phyloP scores from a whole-genome alignment of 2,113 vertebrate genomes.

The Emydocephalus ijimae region DNA sequence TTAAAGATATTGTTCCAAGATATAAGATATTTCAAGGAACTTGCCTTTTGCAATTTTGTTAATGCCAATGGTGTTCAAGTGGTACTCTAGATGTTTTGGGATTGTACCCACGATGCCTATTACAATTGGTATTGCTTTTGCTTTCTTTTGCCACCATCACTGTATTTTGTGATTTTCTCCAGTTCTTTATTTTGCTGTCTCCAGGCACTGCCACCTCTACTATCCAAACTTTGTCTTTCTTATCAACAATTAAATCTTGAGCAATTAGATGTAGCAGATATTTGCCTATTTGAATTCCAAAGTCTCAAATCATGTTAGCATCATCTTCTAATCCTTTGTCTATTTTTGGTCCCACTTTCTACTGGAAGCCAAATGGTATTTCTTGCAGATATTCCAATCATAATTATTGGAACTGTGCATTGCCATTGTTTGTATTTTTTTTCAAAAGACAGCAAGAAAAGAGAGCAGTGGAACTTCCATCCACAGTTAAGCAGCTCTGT shows the following conservation, averaged over 20 bases:
- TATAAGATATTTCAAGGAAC: background rate
- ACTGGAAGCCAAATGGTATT: background rate
- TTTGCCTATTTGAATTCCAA: background rate
- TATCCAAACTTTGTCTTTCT: background rate
- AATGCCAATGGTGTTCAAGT: background rate
- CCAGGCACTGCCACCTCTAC: background rate
- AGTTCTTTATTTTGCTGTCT: background rate
- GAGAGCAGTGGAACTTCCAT: background rate
- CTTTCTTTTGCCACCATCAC: background rate
- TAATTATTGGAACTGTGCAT: background rate
- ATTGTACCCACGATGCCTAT: background rate
- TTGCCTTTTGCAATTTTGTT: background rate
- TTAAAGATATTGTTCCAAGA: background rate
- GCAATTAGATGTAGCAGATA: background rate
- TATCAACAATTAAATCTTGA: background rate
- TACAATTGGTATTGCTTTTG: background rate
- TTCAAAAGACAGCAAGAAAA: background rate
- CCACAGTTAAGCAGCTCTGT: background rate
- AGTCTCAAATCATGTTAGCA: background rate
- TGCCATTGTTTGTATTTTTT: background rate
- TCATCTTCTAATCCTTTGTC: background rate
- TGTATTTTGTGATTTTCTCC: background rate
- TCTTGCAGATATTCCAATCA: background rate
- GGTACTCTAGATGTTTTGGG: background rate
- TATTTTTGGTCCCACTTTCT: background rate